Percentiles rank a stretch among this genome's conserved stretches.
phyloP scores from a whole-genome alignment of 2,888 invertebrate species.

The Acleris sparsana region DNA sequence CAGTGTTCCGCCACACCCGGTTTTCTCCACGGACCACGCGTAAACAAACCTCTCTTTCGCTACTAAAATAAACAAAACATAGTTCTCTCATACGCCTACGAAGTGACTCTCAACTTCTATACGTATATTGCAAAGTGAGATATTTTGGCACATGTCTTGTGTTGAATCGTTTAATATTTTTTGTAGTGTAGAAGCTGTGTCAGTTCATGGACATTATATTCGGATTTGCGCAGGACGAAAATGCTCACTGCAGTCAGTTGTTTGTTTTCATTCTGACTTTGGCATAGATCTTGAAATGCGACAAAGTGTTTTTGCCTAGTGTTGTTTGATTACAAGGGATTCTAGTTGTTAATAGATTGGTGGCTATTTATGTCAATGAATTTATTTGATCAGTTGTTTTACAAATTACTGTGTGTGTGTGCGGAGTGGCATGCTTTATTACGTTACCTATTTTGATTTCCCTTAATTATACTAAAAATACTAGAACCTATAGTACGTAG shows the following conservation, averaged over 20 bases:
- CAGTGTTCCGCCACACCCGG: conserved; percentile 12
- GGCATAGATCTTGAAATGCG: conserved; percentile 72
- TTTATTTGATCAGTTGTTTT: background rate
- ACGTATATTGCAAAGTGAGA: conserved; percentile 48
- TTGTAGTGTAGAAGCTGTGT: conserved; percentile 49
- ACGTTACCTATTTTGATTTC: too few relatives aligned
- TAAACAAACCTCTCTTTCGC: conserved; percentile 26
- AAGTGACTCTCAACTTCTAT: conserved; percentile 47
- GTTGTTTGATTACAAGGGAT: conserved; percentile 48
- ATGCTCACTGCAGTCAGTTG: conserved; percentile 63
- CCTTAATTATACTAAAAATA: too few relatives aligned
- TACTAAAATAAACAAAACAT: conserved; percentile 40
- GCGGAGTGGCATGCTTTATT: too few relatives aligned
- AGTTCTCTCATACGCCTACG: conserved; percentile 45
- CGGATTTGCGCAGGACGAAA: conserved; percentile 52
- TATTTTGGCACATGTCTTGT: conserved; percentile 55
- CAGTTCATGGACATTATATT: conserved; percentile 59
- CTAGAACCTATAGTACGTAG: too few relatives aligned
- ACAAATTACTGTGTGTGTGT: background rate
- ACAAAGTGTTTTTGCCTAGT: conserved; percentile 64
- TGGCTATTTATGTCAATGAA: background rate
- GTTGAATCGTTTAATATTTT: conserved; percentile 49
- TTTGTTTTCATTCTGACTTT: conserved; percentile 78
- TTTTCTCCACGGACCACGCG: conserved; percentile 8
- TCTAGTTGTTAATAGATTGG: conserved; percentile 58